Evolutionary conservation across 2,888 invertebrate species (phyloP), one percentile per base, ranked within the genome.

Genomic region (Netelia virgata): DNA sequence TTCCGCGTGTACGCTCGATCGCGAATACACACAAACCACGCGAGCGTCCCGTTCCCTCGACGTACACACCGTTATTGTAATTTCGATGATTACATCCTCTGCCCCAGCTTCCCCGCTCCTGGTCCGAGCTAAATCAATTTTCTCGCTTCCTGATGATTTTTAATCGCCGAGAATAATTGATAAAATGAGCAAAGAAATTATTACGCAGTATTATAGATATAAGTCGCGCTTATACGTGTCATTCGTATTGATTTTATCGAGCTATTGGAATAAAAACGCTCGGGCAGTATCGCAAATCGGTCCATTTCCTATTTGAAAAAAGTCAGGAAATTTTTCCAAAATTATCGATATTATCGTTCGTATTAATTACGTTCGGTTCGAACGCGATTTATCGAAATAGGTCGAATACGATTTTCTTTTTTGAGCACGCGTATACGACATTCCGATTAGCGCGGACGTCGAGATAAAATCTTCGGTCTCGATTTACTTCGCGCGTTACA

Each of bases 381-480:
- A 55, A 16, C 11, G 6, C 36, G 8, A 36, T 36, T 36, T 6
- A 36, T 36, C 36, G 36, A 36, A 36, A 36, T 36, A 1, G 6
- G 36, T 36, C 6, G 6, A 47, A 47, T 47, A 14, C 47, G 8
- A 36, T 0, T 36, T 63, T n/a, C 53, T 41, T 63, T 70, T 41
- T 59, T 59, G 10, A 28, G 20, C 5, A 16, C 14, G 63, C 61
- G 10, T 53, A 43, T 41, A 53, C 61, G 28, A 66, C 16, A 57
- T 47, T 72, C 57, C 50, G 69, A 90, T 91, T 92, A 91, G 92
- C 91, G 89, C 88, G 91, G 92, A 91, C 91, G 91, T 92, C 92
- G 82, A 83, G 92, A 92, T 92, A 90, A 74, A 85, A 91, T 92
- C 91, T 90, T 74, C 79, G 82, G 50, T 64, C 77, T 72, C 78